Evolutionary conservation across 2,113 vertebrate species (phyloP), one percentile per base, ranked within the genome.

Genomic region (Puffinus mauretanicus): DNA sequence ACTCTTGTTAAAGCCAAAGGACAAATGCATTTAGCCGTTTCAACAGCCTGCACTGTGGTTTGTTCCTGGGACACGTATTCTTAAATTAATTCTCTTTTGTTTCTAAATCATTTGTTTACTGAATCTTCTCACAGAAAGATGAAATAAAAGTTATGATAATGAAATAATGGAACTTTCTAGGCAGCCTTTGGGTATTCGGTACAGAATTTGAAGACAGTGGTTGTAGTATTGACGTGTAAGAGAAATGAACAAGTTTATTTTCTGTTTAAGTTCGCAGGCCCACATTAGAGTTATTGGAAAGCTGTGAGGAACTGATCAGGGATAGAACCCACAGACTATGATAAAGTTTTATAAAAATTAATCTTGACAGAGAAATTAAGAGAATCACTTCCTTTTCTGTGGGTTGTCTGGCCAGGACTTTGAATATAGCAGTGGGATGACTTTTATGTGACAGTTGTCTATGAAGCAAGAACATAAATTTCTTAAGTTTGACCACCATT

Each of bases 1-100:
- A 62, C 16, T 66, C 46, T 72, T 47, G 8, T 84, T 95, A 82
- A 90, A 96, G 77, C 71, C 52, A 87, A 93, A 97, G 71, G 77
- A 88, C 76, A 92, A 94, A 60, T 52, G 78, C 3, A 24, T 32
- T 83, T 70, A 85, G 47, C 49, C 13, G 16, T 77, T 93, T 79
- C 18, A 60, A 26, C 64, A 86, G n/a, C 21, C 60, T 78, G 40
- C 1, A 5, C 44, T 94, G 52, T 3, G 7, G 11, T 36, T 93
- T 90, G 44, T 36, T 90, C 76, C 46, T 82, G 55, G 72, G 80
- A 82, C 4, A 1, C 0, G 1, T n/a, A 15, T 82, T 72, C n/a
- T 86, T 83, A 57, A 71, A 77, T 88, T 51, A 75, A 62, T 92
- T 85, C 7, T 58, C 42, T 49, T 64, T 84, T 3, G 57, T 71